Evolutionary conservation across 1,140 invertebrate species (phyloP), one percentile per base, ranked within the genome.

Genomic region (Metaphire vulgaris): DNA sequence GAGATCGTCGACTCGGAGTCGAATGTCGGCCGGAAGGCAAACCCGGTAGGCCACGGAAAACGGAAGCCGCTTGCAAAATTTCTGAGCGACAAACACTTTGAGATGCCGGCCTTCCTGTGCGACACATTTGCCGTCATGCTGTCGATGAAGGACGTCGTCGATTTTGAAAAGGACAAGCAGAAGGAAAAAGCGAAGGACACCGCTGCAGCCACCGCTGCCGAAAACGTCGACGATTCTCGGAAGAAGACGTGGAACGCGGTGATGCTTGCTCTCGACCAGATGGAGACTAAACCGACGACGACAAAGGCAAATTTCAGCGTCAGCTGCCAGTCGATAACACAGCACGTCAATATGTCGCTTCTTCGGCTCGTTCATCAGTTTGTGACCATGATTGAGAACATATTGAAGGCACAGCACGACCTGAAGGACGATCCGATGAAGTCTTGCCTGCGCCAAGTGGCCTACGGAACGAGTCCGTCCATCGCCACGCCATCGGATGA

Each of bases 331-430:
- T 79, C 82, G 26, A 81, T 87, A 31, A 83, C 82, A 12, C 85
- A 87, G 41, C 84, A 91, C 89, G 91, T 95, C 6, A 98, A 98
- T 83, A 97, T 98, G 95, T 95, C 96, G 0, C 86, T 99, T 56
- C 85, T 99, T 30, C 87, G 96, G 74, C 88, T 99, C 30, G 88
- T 98, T 64, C 95, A 98, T 88, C 96, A 99, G 87, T 96, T 99
- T 79, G 93, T 92, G 79, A 96, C 95, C 78, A 97, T 98, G 94
- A 96, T 97, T 86, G 93, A 96, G 85, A 98, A 97, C 87, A 94
- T 97, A 1, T 94, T 95, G 82, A 93, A 96, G 82, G 97, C 95
- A 0, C 92, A 95, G 83, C 91, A 92, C 81, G 94, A 96, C 80
- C 87, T 98, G 70, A 85, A 87, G 77, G 86, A 89, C 76, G 67